Evolutionary conservation across 2,113 vertebrate genomes (phyloP).

Genomic region (Gobio gobio): DNA sequence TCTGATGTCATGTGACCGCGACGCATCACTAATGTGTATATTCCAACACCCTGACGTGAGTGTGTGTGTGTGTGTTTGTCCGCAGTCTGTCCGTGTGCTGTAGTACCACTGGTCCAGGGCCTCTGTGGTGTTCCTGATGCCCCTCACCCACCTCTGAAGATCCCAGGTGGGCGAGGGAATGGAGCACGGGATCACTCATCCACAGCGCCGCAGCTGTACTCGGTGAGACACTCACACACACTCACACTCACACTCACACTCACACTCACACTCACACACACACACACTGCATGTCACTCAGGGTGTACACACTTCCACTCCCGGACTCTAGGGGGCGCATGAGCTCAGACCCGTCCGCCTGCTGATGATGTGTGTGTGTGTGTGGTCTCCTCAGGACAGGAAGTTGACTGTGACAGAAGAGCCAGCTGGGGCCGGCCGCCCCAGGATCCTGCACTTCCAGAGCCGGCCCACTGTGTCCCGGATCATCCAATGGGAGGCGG

Average conservation of each 20-base stretch:
- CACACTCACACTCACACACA: too few species aligned
- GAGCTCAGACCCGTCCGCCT: too few species aligned
- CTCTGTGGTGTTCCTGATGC: conserved; percentile 95
- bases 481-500: conserved; percentile 78
- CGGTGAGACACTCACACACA: conserved; percentile 72
- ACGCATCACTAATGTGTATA: too few species aligned
- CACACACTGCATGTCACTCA: too few species aligned
- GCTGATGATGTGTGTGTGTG: too few species aligned
- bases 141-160: conserved; percentile 96
- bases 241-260: too few species aligned
- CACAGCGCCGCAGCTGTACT: conserved; percentile 93
- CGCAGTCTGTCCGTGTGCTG: conserved; percentile 86
- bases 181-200: conserved; percentile 98
- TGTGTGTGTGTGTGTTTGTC: neutral
- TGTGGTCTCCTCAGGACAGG: conserved; percentile 68
- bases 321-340: too few species aligned
- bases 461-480: conserved; percentile 73
- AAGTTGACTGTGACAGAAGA: conserved; percentile 81
- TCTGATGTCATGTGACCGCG: too few species aligned
- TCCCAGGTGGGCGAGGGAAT: conserved; percentile 96
- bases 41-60: too few species aligned
- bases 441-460: conserved; percentile 80
- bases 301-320: too few species aligned
- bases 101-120: conserved; percentile 98
- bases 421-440: conserved; percentile 74